Evolutionary conservation across 2,888 invertebrate genomes (phyloP).

Genomic region (Eupithecia insigniata): DNA sequence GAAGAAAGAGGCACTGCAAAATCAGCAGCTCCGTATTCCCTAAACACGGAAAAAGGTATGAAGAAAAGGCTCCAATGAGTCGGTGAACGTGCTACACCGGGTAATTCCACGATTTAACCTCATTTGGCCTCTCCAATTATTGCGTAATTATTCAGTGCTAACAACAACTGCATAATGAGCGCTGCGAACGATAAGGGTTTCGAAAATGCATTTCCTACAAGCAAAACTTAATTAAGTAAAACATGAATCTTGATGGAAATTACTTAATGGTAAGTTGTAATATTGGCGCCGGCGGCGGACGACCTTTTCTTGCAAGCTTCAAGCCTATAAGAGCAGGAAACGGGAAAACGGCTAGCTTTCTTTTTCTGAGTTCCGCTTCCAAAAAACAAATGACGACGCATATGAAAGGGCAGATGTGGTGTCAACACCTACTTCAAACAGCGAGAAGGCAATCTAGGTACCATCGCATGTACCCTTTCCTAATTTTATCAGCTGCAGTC

Average conservation of each 20-base stretch:
- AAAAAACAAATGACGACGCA: background rate
- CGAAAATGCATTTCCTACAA: constrained; percentile 49
- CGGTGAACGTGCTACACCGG: constrained; percentile 2
- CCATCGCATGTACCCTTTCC: background rate
- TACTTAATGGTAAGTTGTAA: constrained; percentile 71
- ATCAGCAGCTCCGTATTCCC: background rate
- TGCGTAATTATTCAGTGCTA: constrained; percentile 32
- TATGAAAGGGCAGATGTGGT: background rate
- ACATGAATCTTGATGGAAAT: constrained; percentile 73
- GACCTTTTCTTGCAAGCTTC: constrained; percentile 43
- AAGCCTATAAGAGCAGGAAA: constrained; percentile 39
- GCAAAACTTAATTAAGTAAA: constrained; percentile 59
- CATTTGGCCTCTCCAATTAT: constrained; percentile 31
- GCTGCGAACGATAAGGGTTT: constrained; percentile 43
- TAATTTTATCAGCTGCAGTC: background rate
- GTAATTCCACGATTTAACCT: constrained; percentile 23
- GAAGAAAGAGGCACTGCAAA: background rate
- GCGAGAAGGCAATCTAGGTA: background rate
- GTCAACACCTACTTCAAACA: background rate
- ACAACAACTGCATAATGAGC: constrained; percentile 30
- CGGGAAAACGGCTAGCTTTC: constrained; percentile 9
- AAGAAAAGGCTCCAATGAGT: background rate
- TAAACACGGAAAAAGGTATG: background rate
- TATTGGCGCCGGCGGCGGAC: constrained; percentile 61
- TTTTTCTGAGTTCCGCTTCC: background rate